phyloP scores from a whole-genome alignment of 2,113 vertebrate genomes.

The Misgurnus mizolepis region DNA sequence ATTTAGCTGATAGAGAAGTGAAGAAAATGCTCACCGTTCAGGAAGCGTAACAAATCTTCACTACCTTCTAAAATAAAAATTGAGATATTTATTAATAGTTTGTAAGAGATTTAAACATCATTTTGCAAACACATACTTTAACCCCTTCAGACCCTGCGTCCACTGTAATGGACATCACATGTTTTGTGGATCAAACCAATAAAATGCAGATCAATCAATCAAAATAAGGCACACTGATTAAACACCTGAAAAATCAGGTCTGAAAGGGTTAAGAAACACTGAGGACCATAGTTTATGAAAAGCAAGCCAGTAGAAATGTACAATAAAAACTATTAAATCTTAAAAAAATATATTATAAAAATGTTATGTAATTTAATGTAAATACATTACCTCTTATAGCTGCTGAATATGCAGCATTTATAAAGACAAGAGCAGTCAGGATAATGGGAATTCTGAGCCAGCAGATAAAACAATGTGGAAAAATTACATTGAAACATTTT shows the following conservation, averaged over 20 bases:
- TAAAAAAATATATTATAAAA: neutral
- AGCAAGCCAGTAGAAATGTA: neutral
- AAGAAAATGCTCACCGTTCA: constrained; percentile 56
- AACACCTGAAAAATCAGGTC: no score
- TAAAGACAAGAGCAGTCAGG: constrained; percentile 50
- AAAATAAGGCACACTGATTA: no score
- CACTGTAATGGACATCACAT: no score
- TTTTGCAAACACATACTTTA: no score
- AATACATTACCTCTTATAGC: constrained; percentile 64
- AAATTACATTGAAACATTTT: constrained; percentile 6
- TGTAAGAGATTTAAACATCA: neutral
- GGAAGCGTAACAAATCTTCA: constrained; percentile 60
- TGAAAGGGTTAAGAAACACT: no score
- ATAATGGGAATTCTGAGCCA: constrained; percentile 54
- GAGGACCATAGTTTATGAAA: neutral
- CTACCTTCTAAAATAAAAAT: constrained; percentile 42
- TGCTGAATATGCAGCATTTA: constrained; percentile 53
- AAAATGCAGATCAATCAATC: no score
- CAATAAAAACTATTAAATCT: neutral
- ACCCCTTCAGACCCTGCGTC: no score
- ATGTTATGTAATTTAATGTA: neutral
- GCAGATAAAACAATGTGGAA: neutral
- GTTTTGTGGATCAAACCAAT: no score
- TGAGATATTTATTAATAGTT: no score
- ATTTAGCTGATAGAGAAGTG: neutral